Base-by-base conservation (phyloP, 2,888 invertebrate species). In the Limnephilus marmoratus region DNA sequence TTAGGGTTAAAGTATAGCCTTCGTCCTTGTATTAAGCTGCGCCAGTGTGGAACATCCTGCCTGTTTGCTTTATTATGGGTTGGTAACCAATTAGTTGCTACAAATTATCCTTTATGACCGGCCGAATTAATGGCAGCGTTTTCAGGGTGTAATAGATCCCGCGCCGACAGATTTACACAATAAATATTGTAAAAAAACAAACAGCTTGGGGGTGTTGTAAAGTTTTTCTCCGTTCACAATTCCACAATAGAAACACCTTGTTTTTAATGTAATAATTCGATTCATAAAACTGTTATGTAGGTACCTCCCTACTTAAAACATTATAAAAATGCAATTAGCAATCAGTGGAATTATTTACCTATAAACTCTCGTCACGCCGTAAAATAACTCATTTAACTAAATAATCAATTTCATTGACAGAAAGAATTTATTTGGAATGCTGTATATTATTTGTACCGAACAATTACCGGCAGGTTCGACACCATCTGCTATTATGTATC, bases 71-170 rank as follows among this genome's bases (percentile, higher is more conserved):
- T 88, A 68, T 86, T 68, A 68, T 12, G 88, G 88, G 85, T 49
- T 87, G 12, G 86, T 90, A 86, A 24, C 91, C 93, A 93, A 93
- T 93, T 93, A 93, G 93, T 81, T 82, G 91, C 81, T 90, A 90
- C 93, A 93, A 91, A 92, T 92, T 93, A 90, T 90, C 85, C 87
- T 92, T 92, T 92, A 92, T 91, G 90, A 82, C 81, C 49, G 45
- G 82, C 90, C 24, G 86, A 81, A 92, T 92, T 90, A 92, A 92
- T 90, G 89, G 90, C 86, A 81, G 24, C 82, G 82, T 37, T 68
- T 86, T 41, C 37, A 2, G 68, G 91, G 88, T 88, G 88, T 68
- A 88, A 81, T 81, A 29, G 37, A 82, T 4, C 81, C 90, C 29
- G 18, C 24, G 82, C 90, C 81, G 90, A 41, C 90, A 81, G 81